phyloP scores from a whole-genome alignment of 2,888 invertebrate genomes.

The Drosophila mayaguana region DNA sequence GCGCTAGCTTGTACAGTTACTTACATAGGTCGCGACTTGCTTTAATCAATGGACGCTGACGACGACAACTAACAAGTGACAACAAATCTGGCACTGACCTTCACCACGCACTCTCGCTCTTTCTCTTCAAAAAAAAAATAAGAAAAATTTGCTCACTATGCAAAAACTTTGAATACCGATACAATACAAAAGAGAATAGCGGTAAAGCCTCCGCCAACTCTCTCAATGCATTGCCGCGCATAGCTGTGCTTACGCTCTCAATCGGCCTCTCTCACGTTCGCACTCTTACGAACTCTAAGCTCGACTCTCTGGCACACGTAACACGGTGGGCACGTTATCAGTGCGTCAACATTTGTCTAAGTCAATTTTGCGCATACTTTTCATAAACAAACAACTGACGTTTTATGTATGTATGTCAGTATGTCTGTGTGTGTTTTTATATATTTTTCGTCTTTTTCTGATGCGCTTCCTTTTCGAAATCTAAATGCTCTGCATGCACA shows the following conservation, averaged over 20 bases:
- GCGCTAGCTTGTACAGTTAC: conserved; percentile 38
- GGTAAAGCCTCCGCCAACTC: conserved; percentile 2
- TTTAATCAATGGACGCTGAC: conserved; percentile 36
- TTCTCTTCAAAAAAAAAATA: not conserved
- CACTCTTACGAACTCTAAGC: conserved; percentile 26
- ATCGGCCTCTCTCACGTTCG: conserved; percentile 8
- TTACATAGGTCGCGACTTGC: conserved; percentile 41
- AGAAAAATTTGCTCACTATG: not conserved
- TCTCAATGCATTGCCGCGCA: conserved; percentile 10
- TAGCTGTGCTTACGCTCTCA: conserved; percentile 12
- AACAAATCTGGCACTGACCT: conserved; percentile 54
- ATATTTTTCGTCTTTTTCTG: conserved; percentile 20
- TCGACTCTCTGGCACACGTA: conserved; percentile 54
- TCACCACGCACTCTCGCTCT: conserved; percentile 43
- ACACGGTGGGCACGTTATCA: conserved; percentile 54
- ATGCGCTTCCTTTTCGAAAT: conserved; percentile 46
- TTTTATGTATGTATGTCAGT: conserved; percentile 4
- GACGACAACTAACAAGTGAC: conserved; percentile 20
- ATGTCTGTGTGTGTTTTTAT: not conserved
- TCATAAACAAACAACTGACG: conserved; percentile 74
- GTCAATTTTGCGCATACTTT: conserved; percentile 62
- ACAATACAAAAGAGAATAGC: not conserved
- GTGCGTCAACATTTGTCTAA: conserved; percentile 62
- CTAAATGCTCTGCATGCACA: conserved; percentile 55
- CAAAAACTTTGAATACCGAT: conserved; percentile 7